phyloP scores from a whole-genome alignment of 35 echinoderm and acorn worm genomes.

The Amphiura filiformis region DNA sequence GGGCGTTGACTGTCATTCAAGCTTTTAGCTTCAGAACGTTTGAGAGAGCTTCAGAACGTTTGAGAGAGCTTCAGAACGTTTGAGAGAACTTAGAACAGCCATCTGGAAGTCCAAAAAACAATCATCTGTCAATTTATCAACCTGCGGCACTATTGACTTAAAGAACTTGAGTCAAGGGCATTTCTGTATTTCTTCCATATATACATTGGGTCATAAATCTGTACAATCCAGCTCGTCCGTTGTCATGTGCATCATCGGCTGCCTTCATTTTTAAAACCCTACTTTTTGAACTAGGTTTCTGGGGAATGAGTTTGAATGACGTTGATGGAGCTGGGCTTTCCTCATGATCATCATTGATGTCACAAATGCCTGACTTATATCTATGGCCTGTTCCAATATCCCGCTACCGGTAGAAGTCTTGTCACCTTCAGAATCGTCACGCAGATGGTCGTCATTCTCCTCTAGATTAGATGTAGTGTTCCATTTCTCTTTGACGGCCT shows the following conservation, averaged over 20 bases:
- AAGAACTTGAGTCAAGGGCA: conserved; percentile 58
- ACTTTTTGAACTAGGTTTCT: background rate
- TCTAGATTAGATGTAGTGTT: conserved; percentile 42
- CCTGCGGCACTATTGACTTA: conserved; percentile 56
- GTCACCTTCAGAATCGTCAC: conserved; percentile 40
- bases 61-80: too few species aligned
- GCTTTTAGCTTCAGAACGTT: conserved; percentile 28
- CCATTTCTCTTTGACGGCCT: conserved; percentile 40
- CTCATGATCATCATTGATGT: conserved; percentile 12
- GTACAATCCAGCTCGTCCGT: conserved; percentile 40
- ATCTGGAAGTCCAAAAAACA: conserved; percentile 67
- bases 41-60: conserved; percentile 38
- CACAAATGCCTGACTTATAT: conserved; percentile 34
- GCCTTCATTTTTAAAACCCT: conserved; percentile 31
- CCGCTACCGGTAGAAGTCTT: conserved; percentile 26
- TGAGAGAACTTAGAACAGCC: conserved; percentile 41
- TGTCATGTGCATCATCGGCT: conserved; percentile 51
- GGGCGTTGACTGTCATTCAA: conserved; percentile 47
- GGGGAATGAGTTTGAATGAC: background rate
- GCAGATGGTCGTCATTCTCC: background rate
- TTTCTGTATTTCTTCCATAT: conserved; percentile 67
- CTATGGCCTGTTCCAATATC: conserved; percentile 49
- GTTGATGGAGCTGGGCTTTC: background rate
- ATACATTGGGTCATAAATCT: conserved; percentile 45
- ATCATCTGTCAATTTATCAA: conserved; percentile 69